phyloP scores from a whole-genome alignment of 2,888 invertebrate species.

The Euzophera pinguis region DNA sequence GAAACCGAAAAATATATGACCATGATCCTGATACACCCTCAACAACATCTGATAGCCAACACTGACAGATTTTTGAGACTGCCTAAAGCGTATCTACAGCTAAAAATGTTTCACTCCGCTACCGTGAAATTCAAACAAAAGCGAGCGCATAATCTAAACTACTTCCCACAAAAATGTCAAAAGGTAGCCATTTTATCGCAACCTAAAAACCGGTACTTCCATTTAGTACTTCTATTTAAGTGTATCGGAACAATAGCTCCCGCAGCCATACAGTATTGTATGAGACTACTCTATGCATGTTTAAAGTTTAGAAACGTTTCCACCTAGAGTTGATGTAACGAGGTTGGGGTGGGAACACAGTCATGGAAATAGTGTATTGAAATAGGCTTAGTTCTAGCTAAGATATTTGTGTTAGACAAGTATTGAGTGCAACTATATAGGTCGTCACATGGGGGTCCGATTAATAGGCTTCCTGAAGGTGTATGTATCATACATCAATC shows the following conservation, averaged over 20 bases:
- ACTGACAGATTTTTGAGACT: too few species aligned
- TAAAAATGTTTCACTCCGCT: too few species aligned
- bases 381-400: not conserved
- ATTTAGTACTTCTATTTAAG: not conserved
- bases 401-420: too few species aligned
- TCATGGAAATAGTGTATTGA: not conserved
- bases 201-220: not conserved
- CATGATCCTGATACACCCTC: too few species aligned
- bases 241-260: constrained; percentile 3
- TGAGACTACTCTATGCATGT: not conserved
- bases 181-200: not conserved
- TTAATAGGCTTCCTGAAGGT: too few species aligned
- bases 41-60: too few species aligned
- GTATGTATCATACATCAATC: too few species aligned
- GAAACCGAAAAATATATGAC: too few species aligned
- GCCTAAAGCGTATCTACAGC: too few species aligned
- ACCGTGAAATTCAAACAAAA: not conserved
- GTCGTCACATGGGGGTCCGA: too few species aligned
- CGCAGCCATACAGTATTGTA: not conserved
- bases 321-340: constrained; percentile 31
- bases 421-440: too few species aligned
- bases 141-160: not conserved
- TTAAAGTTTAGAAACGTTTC: constrained; percentile 11
- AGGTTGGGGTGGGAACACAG: constrained; percentile 8
- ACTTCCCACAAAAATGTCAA: not conserved